Evolutionary conservation across 2,888 invertebrate species (phyloP).

Genomic region (Tenthredo scrophulariae): DNA sequence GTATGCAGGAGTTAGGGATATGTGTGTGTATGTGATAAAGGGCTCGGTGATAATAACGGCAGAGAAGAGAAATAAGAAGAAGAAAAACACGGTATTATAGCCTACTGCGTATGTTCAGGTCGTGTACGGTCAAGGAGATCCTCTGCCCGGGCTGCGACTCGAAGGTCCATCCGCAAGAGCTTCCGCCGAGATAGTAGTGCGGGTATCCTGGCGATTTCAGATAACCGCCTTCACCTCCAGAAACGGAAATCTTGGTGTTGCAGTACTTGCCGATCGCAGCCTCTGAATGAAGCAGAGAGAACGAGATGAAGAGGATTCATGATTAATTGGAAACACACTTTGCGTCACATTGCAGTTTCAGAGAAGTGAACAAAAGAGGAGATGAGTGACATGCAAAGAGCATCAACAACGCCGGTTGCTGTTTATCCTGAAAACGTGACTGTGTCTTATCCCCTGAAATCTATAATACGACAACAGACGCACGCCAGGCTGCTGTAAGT

Average conservation of each 20-base stretch:
- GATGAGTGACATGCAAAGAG: background rate
- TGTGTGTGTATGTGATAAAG: constrained; percentile 4
- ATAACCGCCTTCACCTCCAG: constrained; percentile 72
- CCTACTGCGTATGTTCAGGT: constrained; percentile 86
- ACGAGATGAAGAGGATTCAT: background rate
- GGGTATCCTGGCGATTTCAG: constrained; percentile 85
- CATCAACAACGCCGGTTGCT: background rate
- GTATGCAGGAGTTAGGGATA: background rate
- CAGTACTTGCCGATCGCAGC: constrained; percentile 78
- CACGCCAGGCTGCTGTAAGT: background rate
- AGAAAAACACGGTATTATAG: background rate
- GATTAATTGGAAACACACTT: background rate
- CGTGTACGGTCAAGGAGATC: constrained; percentile 84
- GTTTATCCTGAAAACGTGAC: constrained; percentile 18
- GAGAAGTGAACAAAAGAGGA: background rate
- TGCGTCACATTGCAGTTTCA: background rate
- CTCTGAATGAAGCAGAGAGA: constrained; percentile 73
- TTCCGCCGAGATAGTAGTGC: constrained; percentile 85
- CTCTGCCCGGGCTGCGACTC: constrained; percentile 82
- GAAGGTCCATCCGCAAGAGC: constrained; percentile 85
- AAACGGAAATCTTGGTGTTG: constrained; percentile 78
- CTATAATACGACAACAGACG: background rate
- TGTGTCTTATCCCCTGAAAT: background rate
- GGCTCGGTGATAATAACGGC: background rate
- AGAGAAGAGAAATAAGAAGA: constrained; percentile 31